Percentiles rank a stretch among this genome's conserved stretches.
These are phyloP conservation scores for Aphrophora alni DNA, from an alignment of 2,888 invertebrate genomes.

Conservation along the genomic window DNA sequence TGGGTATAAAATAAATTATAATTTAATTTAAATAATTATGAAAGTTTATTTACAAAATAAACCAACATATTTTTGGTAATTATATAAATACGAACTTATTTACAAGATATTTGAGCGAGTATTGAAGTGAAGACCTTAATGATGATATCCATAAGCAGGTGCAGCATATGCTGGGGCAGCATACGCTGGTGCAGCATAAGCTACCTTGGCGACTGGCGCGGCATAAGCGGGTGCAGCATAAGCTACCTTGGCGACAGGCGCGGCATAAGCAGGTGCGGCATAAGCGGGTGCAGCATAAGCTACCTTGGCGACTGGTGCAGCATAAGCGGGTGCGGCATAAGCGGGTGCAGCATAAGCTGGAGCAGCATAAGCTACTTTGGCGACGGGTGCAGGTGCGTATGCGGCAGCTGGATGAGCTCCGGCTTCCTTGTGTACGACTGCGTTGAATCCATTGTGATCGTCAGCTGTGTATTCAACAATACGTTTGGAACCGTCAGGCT, in stretches of 20 bases:
- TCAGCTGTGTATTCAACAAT: constrained; percentile 49
- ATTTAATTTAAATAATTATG: neutral
- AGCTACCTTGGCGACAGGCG: neutral
- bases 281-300: constrained; percentile 41
- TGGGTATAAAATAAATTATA: neutral
- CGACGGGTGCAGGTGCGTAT: constrained; percentile 44
- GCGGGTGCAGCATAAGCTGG: constrained; percentile 28
- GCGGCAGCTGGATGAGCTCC: constrained; percentile 40
- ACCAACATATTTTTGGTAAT: neutral
- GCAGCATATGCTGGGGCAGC: neutral
- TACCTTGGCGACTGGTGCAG: constrained; percentile 31
- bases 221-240: neutral
- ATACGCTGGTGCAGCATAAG: neutral
- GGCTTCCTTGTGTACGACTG: constrained; percentile 50
- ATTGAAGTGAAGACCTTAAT: neutral
- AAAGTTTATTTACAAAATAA: constrained; percentile 9
- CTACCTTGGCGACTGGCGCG: neutral
- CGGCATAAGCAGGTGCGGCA: neutral
- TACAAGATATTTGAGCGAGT: neutral
- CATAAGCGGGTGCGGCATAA: constrained; percentile 37
- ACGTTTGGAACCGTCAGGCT: constrained; percentile 33
- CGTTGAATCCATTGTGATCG: constrained; percentile 52
- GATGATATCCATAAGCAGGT: neutral
- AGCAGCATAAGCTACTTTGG: constrained; percentile 40
- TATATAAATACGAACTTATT: neutral